Base-by-base conservation (phyloP, 35 echinoderm and acorn worm species). In the Eucidaris tribuloides region DNA sequence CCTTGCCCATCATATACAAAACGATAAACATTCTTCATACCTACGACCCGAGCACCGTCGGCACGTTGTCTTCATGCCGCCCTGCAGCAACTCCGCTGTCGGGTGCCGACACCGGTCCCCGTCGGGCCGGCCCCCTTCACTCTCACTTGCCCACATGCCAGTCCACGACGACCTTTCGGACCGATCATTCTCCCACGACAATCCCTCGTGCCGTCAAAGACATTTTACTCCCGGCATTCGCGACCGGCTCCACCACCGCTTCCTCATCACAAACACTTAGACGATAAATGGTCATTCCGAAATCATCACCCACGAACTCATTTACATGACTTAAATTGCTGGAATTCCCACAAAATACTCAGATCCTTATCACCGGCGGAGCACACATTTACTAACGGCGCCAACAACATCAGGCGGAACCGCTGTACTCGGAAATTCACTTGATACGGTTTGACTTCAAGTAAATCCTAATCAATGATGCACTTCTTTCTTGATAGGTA, bases 131-230 rank as follows among this genome's bases (percentile, higher is more conserved):
- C 44, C 68, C 9, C 68, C 44, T 22, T 74, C 84, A 43, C 45
- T 45, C 55, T 58, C 30, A 33, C 42, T 48, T 80, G 42, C 58
- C 78, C 41, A 7, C 22, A 13, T 93, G 15, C 91, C 91, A 14
- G 85, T 93, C 42, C 91, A 93, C 56, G 91, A 88, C 3, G 91
- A 93, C 71, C 91, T 93, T 29, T 85, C 91, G 3, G 91, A 93
- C 55, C 79, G 88, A 65, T 85, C 91, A 74, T 93, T 93, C 45
- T 46, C n/a, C n/a, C 79, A 5, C 61, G 62, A 23, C 60, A 65
- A n/a, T 93, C 90, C 37, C 79, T 65, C 31, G 77, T 84, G 13
- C 36, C 63, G 38, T 36, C 35, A 55, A 93, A 88, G 45, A 80
- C 89, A 91, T 85, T 89, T 57, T 89, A 36, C 46, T 83, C 48